phyloP scores from a whole-genome alignment of 2,888 invertebrate species.

The Ophion costatus region DNA sequence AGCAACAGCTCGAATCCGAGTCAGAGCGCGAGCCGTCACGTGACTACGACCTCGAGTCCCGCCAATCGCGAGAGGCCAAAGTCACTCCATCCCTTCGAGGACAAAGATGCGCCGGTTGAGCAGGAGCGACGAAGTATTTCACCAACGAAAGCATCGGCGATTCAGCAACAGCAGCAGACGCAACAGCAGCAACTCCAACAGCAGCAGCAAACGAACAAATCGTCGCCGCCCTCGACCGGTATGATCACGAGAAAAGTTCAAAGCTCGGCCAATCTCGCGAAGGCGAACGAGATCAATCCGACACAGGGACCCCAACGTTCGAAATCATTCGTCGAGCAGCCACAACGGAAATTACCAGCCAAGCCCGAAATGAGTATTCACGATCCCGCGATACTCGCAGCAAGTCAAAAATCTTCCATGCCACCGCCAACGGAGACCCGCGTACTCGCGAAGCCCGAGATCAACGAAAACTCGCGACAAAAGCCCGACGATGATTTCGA shows the following conservation, averaged over 20 bases:
- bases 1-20: constrained; percentile 70
- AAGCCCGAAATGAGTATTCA: constrained; percentile 52
- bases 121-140: constrained; percentile 74
- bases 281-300: constrained; percentile 46
- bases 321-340: constrained; percentile 68
- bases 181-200: constrained; percentile 38
- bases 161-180: constrained; percentile 61
- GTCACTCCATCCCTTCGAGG: constrained; percentile 75
- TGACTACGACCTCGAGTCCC: constrained; percentile 66
- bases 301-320: constrained; percentile 67
- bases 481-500: constrained; percentile 85
- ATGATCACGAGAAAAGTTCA: constrained; percentile 55
- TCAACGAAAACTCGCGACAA: constrained; percentile 64
- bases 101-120: constrained; percentile 72
- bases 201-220: constrained; percentile 50
- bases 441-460: constrained; percentile 32
- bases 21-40: constrained; percentile 69
- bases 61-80: constrained; percentile 76
- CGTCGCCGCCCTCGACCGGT: constrained; percentile 45
- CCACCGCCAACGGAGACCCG: constrained; percentile 53
- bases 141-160: constrained; percentile 70
- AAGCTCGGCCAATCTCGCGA: constrained; percentile 59
- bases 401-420: constrained; percentile 51
- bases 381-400: constrained; percentile 56
- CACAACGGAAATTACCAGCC: constrained; percentile 58